A percentile compares a stretch with the other conserved stretches of the same genome.
Conservation (phyloP, 2,113 vertebrate species). For the Lampris incognitus region DNA sequence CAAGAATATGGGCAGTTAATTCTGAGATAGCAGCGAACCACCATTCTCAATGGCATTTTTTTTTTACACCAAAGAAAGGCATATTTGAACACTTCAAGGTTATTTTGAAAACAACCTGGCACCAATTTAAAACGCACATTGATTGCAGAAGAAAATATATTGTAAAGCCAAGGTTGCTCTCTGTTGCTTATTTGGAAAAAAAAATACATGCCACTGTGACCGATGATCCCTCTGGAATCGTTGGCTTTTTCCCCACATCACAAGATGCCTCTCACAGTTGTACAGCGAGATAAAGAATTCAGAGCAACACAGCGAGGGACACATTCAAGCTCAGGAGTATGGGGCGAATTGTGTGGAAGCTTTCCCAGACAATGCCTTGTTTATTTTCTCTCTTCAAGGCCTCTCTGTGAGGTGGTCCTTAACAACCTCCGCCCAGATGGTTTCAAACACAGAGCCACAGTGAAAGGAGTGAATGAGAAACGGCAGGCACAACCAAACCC, state of each 20-base stretch:
- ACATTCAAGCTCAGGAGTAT: constrained; percentile 39
- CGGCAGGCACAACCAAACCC: constrained; percentile 65
- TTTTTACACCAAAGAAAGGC: constrained; percentile 26
- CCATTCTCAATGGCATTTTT: constrained; percentile 37
- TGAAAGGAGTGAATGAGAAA: constrained; percentile 68
- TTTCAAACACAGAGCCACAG: constrained; percentile 56
- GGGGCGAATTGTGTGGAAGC: constrained; percentile 51
- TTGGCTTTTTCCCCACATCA: constrained; percentile 38
- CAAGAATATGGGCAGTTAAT: constrained; percentile 24
- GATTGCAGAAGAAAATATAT: constrained; percentile 27
- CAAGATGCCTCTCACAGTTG: constrained; percentile 17
- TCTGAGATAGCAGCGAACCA: constrained; percentile 23
- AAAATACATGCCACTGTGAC: constrained; percentile 26
- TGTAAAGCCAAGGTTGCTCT: constrained; percentile 13
- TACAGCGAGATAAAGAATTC: constrained; percentile 53
- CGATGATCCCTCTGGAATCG: constrained; percentile 25
- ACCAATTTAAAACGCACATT: constrained; percentile 23
- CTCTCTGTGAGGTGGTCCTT: constrained; percentile 71
- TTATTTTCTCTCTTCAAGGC: constrained; percentile 66
- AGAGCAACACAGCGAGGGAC: constrained; percentile 50
- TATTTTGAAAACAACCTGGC: constrained; percentile 28
- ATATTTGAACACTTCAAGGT: constrained; percentile 41
- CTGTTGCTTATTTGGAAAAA: constrained; percentile 40
- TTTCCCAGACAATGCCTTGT: constrained; percentile 68
- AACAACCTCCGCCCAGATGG: constrained; percentile 58